phyloP scores from a whole-genome alignment of 2,113 vertebrate genomes.

The Nothobranchius kuhntae region DNA sequence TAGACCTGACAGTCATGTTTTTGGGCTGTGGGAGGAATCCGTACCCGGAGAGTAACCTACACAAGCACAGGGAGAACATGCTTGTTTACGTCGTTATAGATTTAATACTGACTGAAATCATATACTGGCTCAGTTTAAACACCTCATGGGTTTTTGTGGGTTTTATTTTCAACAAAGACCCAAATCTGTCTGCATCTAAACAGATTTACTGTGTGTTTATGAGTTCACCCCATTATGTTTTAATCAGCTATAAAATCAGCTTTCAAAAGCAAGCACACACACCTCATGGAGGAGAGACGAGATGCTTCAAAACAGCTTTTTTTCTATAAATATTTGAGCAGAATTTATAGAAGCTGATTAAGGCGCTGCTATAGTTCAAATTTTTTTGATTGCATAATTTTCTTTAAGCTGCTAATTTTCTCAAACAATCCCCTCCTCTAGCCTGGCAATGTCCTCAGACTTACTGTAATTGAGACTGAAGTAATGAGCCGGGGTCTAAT shows the following conservation, averaged over 20 bases:
- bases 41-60: no score
- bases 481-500: conserved; percentile 11
- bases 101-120: conserved; percentile 54
- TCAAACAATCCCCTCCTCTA: conserved; percentile 13
- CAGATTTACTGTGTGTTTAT: conserved; percentile 21
- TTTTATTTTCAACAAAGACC: conserved; percentile 2
- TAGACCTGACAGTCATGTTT: no score
- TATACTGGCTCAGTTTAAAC: conserved; percentile 57
- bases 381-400: no score
- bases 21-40: no score
- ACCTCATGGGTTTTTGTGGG: conserved; percentile 18
- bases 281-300: conserved; percentile 25
- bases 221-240: conserved; percentile 41
- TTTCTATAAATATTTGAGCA: conserved; percentile 12
- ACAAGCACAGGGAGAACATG: neutral
- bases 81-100: conserved; percentile 58
- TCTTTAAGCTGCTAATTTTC: neutral
- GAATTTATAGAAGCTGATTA: conserved; percentile 9
- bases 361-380: no score
- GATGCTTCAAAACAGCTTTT: neutral
- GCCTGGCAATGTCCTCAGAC: neutral
- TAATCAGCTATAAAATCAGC: conserved; percentile 40
- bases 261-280: conserved; percentile 21
- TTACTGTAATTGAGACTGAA: conserved; percentile 41
- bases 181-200: conserved; percentile 15